Conservation (phyloP, 2,797 vertebrate genomes). For the Gambelia wislizenii region DNA sequence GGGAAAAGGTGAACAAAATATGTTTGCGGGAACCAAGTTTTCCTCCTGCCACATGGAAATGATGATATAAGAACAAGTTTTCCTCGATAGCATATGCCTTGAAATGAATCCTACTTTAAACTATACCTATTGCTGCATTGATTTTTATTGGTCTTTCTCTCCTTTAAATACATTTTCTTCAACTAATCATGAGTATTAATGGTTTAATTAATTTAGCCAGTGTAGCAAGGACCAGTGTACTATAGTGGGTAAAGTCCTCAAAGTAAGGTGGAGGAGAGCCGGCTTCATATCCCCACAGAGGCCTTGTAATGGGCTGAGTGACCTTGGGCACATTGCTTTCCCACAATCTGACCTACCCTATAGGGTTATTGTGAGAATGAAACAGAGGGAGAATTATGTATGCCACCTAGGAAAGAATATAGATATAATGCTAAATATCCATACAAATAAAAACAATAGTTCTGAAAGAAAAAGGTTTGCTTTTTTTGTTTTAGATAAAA, state of each 20-base stretch:
- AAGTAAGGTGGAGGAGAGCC: background rate
- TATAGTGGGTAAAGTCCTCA: background rate
- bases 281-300: background rate
- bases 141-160: background rate
- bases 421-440: background rate
- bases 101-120: background rate
- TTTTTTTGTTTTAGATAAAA: background rate
- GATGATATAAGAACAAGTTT: slow-evolving; percentile 15
- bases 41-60: slow-evolving; percentile 20
- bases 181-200: slow-evolving; percentile 3
- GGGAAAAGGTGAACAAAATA: slow-evolving; percentile 49
- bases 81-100: background rate
- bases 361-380: background rate
- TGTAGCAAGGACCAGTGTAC: background rate
- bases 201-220: background rate
- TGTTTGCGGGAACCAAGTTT: background rate
- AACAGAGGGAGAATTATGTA: background rate
- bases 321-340: no score
- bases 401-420: background rate
- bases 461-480: background rate
- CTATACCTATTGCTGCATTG: background rate
- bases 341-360: background rate
- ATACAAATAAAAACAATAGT: background rate
- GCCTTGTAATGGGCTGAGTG: background rate
- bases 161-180: background rate